These are phyloP conservation scores for Silurus glanis DNA, from an alignment of 2,113 vertebrate species.

Conservation along the genomic window DNA sequence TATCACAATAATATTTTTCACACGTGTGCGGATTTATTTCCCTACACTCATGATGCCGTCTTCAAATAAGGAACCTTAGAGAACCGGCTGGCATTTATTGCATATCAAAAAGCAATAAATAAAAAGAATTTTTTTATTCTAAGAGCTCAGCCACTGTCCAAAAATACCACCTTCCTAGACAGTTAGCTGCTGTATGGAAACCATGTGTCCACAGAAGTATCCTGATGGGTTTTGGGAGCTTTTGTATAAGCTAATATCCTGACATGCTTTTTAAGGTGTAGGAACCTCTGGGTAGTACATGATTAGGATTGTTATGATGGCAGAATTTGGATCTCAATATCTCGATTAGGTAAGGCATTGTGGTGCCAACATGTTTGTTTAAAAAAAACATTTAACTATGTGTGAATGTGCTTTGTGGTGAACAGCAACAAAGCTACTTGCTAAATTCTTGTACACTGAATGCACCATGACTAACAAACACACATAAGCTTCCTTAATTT, in stretches of 20 bases:
- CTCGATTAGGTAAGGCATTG: background rate
- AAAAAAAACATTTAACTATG: background rate
- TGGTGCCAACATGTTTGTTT: background rate
- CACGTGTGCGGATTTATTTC: background rate
- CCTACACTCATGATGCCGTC: background rate
- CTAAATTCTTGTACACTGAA: background rate
- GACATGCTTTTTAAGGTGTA: background rate
- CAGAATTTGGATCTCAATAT: background rate
- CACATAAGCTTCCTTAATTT: background rate
- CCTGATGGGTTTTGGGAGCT: background rate
- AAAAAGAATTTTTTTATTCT: too few relatives aligned
- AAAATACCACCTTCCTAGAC: slow-evolving; percentile 7
- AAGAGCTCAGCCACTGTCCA: background rate
- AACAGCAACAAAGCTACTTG: background rate
- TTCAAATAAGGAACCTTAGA: background rate
- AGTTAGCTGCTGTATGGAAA: background rate
- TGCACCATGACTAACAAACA: background rate
- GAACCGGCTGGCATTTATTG: background rate
- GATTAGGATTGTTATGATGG: background rate
- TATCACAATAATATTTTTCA: background rate
- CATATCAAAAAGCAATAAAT: too few relatives aligned
- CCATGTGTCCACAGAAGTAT: slow-evolving; percentile 2
- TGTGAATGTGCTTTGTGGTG: background rate
- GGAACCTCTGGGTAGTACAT: background rate
- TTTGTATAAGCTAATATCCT: background rate